Evolutionary conservation across 1,140 invertebrate species (phyloP).

Genomic region (Andrena cerasifolii): DNA sequence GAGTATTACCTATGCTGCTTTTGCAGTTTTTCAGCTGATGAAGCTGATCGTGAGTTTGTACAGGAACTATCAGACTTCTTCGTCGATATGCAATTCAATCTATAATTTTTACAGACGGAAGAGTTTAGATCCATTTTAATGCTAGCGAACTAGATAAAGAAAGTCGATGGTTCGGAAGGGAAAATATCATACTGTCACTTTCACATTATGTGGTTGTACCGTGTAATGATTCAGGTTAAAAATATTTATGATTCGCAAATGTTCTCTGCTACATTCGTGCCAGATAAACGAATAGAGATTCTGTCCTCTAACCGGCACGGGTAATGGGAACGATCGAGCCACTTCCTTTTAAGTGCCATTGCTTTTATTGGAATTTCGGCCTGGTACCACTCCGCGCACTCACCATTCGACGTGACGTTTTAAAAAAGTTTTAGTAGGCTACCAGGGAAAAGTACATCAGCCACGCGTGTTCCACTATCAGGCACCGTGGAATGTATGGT

Average conservation of each 20-base stretch:
- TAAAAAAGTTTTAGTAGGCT: slow-evolving; percentile 4
- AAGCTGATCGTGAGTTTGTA: neutral
- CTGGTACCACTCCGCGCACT: neutral
- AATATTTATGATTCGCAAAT: slow-evolving; percentile 3
- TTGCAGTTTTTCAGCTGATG: neutral
- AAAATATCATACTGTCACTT: neutral
- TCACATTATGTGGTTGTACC: neutral
- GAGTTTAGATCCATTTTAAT: neutral
- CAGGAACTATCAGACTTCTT: neutral
- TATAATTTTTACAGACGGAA: too few relatives aligned
- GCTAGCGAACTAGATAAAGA: neutral
- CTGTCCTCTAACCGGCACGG: neutral
- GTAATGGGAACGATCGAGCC: neutral
- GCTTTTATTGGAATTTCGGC: neutral
- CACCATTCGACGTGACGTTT: neutral
- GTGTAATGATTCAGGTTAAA: slow-evolving; percentile 3
- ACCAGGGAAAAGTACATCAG: neutral
- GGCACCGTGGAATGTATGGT: neutral
- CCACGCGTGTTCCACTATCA: neutral
- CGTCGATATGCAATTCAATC: neutral
- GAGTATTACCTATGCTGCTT: too few relatives aligned
- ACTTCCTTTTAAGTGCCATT: neutral
- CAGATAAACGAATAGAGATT: neutral
- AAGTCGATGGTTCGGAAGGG: neutral
- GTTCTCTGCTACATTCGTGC: neutral